These are phyloP conservation scores for Dendroctonus ponderosae DNA, from an alignment of 1,140 invertebrate genomes.

Conservation along the genomic window DNA sequence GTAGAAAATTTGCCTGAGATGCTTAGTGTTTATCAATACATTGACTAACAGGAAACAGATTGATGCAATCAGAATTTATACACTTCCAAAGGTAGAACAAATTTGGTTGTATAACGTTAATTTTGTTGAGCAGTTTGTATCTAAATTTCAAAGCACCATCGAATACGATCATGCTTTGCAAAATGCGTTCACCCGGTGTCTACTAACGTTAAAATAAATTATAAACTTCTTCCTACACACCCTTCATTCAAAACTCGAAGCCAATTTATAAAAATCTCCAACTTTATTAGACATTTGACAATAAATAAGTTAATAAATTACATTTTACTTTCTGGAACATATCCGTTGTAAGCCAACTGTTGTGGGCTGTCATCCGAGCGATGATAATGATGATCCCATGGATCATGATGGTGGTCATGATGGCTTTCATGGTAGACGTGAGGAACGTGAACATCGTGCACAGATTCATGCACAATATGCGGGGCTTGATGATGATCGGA, in stretches of 20 bases:
- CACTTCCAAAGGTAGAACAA: too few relatives aligned
- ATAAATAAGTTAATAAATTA: conserved; percentile 14
- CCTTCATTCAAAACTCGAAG: too few relatives aligned
- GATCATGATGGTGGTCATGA: conserved; percentile 58
- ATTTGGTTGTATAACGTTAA: too few relatives aligned
- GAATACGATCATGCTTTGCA: too few relatives aligned
- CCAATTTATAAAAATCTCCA: neutral
- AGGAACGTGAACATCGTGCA: conserved; percentile 31
- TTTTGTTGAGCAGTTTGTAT: too few relatives aligned
- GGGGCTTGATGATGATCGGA: conserved; percentile 22
- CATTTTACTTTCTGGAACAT: conserved; percentile 48
- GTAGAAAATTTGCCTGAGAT: too few relatives aligned
- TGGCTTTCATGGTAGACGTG: conserved; percentile 25
- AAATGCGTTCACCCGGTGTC: neutral
- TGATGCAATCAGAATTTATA: too few relatives aligned
- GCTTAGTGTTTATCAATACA: too few relatives aligned
- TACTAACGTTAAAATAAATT: neutral
- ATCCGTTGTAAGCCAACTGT: conserved; percentile 70
- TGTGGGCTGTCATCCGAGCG: conserved; percentile 61
- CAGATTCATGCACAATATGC: conserved; percentile 26
- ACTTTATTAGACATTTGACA: neutral
- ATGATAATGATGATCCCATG: conserved; percentile 53
- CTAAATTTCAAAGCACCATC: too few relatives aligned
- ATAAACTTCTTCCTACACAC: too few relatives aligned
- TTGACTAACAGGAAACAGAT: too few relatives aligned